phyloP scores from a whole-genome alignment of 2,888 invertebrate genomes.

The Ryuthela nishihirai region DNA sequence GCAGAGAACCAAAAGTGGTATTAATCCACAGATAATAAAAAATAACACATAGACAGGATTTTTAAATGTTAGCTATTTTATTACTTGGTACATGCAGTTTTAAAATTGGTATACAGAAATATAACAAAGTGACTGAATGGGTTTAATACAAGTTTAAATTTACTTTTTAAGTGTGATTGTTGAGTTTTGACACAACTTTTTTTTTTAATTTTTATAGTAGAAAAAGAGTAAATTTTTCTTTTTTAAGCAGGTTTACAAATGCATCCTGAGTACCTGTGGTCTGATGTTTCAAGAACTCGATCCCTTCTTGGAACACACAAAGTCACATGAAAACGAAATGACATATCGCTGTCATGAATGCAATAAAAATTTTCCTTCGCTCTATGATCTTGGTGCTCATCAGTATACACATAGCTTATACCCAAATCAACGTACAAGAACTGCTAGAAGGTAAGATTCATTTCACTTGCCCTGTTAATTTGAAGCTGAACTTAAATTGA shows the following conservation, averaged over 20 bases:
- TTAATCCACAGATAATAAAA: too few relatives aligned
- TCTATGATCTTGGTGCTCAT: constrained; percentile 62
- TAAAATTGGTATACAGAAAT: too few relatives aligned
- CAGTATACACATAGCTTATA: constrained; percentile 58
- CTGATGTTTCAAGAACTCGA: constrained; percentile 61
- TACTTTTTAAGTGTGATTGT: too few relatives aligned
- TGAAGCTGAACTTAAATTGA: too few relatives aligned
- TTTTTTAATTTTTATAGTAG: constrained; percentile 1
- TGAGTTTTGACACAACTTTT: too few relatives aligned
- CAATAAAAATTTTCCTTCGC: constrained; percentile 56
- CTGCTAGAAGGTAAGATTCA: constrained; percentile 50
- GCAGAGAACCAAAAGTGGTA: too few relatives aligned
- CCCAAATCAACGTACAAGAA: constrained; percentile 52
- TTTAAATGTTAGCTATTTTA: too few relatives aligned
- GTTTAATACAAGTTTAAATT: too few relatives aligned
- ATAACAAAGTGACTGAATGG: too few relatives aligned
- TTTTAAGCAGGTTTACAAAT: constrained; percentile 60
- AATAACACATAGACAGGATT: too few relatives aligned
- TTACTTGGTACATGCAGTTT: too few relatives aligned
- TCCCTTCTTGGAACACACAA: constrained; percentile 61
- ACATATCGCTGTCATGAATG: constrained; percentile 64
- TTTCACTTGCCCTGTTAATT: too few relatives aligned
- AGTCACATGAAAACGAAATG: constrained; percentile 56
- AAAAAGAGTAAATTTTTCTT: constrained; percentile 5
- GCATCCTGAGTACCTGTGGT: constrained; percentile 62